Evolutionary conservation across 1,140 invertebrate species (phyloP), one percentile per base, ranked within the genome.

Genomic region (Dryas iulia): DNA sequence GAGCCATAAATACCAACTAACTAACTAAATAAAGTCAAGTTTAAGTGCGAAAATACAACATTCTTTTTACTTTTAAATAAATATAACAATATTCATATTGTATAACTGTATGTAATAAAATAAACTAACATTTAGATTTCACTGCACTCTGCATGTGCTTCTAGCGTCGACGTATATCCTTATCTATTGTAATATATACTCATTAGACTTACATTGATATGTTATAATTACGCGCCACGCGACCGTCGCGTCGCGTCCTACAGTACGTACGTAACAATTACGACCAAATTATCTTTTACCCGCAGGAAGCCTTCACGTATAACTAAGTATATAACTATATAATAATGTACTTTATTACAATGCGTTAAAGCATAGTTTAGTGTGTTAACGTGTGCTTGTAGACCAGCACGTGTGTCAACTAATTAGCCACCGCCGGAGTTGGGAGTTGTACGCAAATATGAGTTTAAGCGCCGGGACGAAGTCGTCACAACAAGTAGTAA

Each of bases 341-440:
- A n/a, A n/a, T n/a, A n/a, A n/a, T 47, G 14, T 18, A 39, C 14
- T 6, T 21, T 47, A 47, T 47, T 0, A 47, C 39, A 18, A 47
- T 2, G 7, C 0, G 2, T 1, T 18, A 47, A 47, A 18, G 39
- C 18, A 18, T 21, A 47, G 18, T 10, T 47, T 47, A 1, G 39
- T 18, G 1, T 21, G 8, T 18, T 3, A 0, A 18, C 14, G 18
- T 47, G 39, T 18, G 10, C 18, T 12, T 63, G 52, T 25, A 21
- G 25, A 63, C 23, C 39, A 30, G 30, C 62, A 64, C 62, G 62
- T 64, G 62, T 56, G 62, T 53, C 26, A 64, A 64, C 62, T 64
- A 64, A 64, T 64, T 64, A 64, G 21, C 26, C 60, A 39, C 33
- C 35, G 23, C 39, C 11, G n/a, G 26, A 61, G 59, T 61, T 61